Percentiles rank a stretch among this genome's conserved stretches.
phyloP scores from a whole-genome alignment of 2,113 vertebrate species.

The Salvelinus sp. region DNA sequence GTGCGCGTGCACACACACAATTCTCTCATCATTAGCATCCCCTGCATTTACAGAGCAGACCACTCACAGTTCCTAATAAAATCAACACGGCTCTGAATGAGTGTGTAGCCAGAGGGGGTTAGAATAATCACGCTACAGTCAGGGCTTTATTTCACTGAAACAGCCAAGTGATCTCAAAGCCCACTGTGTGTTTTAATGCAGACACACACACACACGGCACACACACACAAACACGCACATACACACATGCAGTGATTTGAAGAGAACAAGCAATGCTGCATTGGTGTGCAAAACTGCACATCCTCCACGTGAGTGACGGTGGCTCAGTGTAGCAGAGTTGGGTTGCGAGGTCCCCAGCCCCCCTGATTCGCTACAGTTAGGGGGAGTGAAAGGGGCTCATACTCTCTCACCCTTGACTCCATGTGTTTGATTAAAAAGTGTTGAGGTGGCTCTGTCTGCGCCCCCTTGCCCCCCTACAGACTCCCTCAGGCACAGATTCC shows the following conservation, averaged over 20 bases:
- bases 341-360: background rate
- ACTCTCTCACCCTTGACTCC: background rate
- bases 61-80: slow-evolving; percentile 20
- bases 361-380: background rate
- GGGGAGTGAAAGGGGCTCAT: background rate
- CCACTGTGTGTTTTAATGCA: background rate
- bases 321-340: background rate
- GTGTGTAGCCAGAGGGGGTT: background rate
- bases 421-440: slow-evolving; percentile 42
- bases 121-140: background rate
- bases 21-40: slow-evolving; percentile 49
- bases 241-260: background rate
- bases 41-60: slow-evolving; percentile 36
- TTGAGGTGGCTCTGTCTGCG: slow-evolving; percentile 16
- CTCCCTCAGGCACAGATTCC: background rate
- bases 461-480: too few species aligned
- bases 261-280: slow-evolving; percentile 19
- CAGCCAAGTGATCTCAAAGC: background rate
- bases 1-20: slow-evolving; percentile 20
- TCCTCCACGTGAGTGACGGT: background rate
- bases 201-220: background rate
- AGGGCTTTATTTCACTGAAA: background rate
- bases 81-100: too few species aligned
- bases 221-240: slow-evolving; percentile 5
- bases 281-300: background rate